These are phyloP conservation scores for Cuniculus paca DNA, from an alignment of 2,797 vertebrate species.

Conservation along the genomic window DNA sequence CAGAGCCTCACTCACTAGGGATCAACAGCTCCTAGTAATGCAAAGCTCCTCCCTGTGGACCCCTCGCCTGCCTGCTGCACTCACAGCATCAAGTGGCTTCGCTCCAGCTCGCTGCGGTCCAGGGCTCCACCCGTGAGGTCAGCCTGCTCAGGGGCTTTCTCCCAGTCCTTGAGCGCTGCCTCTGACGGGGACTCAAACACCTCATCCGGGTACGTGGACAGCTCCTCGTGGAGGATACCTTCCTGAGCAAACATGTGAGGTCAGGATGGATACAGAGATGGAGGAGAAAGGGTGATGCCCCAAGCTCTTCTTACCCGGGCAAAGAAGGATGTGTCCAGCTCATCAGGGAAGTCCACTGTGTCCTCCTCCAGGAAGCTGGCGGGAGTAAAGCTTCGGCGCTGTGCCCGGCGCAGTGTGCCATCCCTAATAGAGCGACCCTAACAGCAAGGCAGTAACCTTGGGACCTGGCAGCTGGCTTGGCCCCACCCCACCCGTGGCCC, in stretches of 20 bases:
- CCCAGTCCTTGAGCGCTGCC: constrained; percentile 92
- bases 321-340: constrained; percentile 98
- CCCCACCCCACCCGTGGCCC: neutral
- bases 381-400: constrained; percentile 95
- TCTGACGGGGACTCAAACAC: constrained; percentile 97
- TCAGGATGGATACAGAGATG: neutral
- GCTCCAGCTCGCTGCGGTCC: constrained; percentile 95
- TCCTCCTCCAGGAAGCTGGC: constrained; percentile 97
- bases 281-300: neutral
- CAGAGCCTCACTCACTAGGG: neutral
- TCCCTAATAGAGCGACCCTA: constrained; percentile 95
- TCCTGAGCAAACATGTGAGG: constrained; percentile 90
- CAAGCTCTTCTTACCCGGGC: constrained; percentile 91
- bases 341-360: constrained; percentile 96
- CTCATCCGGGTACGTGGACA: constrained; percentile 96
- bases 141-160: constrained; percentile 89
- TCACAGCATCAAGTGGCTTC: constrained; percentile 97
- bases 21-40: neutral
- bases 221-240: constrained; percentile 95
- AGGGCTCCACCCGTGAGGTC: constrained; percentile 95
- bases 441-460: neutral
- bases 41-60: rapidly evolving
- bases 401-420: constrained; percentile 88
- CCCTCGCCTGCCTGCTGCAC: constrained; percentile 75
- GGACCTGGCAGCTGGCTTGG: rapidly evolving